These are phyloP conservation scores for Petrocephalus microphthalmus DNA, from an alignment of 2,113 vertebrate genomes.

Conservation along the genomic window DNA sequence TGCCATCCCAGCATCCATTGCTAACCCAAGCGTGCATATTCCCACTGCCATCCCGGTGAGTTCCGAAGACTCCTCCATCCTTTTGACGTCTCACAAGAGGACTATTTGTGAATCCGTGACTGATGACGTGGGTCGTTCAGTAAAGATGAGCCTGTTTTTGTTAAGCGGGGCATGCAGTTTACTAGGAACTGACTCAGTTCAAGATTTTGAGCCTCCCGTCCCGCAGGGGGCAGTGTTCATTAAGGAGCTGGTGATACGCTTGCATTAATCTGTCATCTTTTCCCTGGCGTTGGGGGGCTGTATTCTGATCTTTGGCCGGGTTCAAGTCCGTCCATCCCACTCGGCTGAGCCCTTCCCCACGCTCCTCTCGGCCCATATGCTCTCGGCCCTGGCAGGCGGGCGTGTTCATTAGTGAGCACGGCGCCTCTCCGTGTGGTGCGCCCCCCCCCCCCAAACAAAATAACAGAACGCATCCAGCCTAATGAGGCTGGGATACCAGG, in stretches of 20 bases:
- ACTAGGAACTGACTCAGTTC: neutral
- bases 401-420: constrained; percentile 56
- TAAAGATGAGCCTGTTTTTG: neutral
- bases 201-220: neutral
- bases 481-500: constrained; percentile 70
- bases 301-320: constrained; percentile 29
- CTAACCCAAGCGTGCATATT: constrained; percentile 94
- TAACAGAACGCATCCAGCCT: constrained; percentile 60
- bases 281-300: neutral
- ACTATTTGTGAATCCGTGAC: neutral
- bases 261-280: neutral
- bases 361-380: constrained; percentile 53
- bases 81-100: neutral
- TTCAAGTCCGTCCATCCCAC: constrained; percentile 43
- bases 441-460: constrained; percentile 50
- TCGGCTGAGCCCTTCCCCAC: constrained; percentile 47
- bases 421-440: constrained; percentile 59
- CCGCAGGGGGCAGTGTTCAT: neutral
- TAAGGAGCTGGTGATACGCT: neutral
- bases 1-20: constrained; percentile 93
- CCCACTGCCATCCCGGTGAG: constrained; percentile 94
- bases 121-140: neutral
- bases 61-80: constrained; percentile 26
- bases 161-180: neutral
- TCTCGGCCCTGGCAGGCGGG: constrained; percentile 52